Evolutionary conservation across 2,888 invertebrate genomes (phyloP), one percentile per base, ranked within the genome.

Genomic region (Scaptomyza cyrtandrae): DNA sequence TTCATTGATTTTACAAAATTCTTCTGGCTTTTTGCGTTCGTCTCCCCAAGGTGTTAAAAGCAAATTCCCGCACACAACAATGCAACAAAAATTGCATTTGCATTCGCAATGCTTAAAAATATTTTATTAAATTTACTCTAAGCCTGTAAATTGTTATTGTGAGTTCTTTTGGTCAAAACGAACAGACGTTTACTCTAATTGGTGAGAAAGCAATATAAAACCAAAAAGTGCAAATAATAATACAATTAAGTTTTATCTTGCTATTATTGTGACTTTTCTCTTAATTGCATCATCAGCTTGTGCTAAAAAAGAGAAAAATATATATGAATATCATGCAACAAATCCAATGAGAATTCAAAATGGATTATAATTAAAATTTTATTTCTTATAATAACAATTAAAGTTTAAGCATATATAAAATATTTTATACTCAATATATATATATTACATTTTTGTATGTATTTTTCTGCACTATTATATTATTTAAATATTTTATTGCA

Each of bases 1-100:
- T 59, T 66, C 65, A 78, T 77, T 71, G 68, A 70, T 69, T 78
- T 77, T 62, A 48, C 53, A 70, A 67, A 65, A 78, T 80, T 69
- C 66, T 67, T 67, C 77, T 57, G 78, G 78, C 62, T 46, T 35
- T 41, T 33, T 7, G 31, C 10, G 16, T 39, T 46, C 27, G 10
- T 29, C 19, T 52, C 14, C 11, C 10, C 46, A 7, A 77, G 80
- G 77, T 78, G 78, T 77, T 73, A 55, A 49, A 29, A 7, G 7
- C 16, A 61, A 70, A 76, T 76, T 71, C 48, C 1, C 27, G 44
- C 59, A 43, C 44, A 56, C 44, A 56, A 61, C 58, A 62, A 59
- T 58, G 44, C 46, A 43, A 35, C 14, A 46, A 29, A 55, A 61
- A 64, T 71, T 65, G 48, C 41, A 31, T 49, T 61, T 41, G 11